Evolutionary conservation across 2,888 invertebrate genomes (phyloP).

Genomic region (Cephus rjabovi): DNA sequence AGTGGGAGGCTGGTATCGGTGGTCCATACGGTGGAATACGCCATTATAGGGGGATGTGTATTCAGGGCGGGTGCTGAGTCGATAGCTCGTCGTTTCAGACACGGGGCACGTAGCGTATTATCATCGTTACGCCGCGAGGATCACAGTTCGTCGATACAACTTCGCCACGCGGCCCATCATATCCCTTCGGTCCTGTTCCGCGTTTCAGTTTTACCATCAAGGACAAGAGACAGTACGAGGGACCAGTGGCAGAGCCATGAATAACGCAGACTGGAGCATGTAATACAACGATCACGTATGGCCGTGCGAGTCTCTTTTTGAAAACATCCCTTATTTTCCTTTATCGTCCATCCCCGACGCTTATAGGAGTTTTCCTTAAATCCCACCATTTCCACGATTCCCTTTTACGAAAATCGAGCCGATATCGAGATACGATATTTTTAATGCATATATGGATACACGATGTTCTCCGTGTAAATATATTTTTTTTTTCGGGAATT

Average conservation of each 20-base stretch:
- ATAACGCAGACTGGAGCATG: slow-evolving; percentile 48
- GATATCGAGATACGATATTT: neutral
- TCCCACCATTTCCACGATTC: neutral
- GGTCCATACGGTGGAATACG: slow-evolving; percentile 16
- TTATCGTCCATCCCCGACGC: neutral
- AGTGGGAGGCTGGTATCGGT: slow-evolving; percentile 12
- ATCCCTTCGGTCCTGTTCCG: slow-evolving; percentile 41
- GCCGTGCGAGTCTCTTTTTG: slow-evolving; percentile 16
- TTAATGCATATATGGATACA: neutral
- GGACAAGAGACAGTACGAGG: neutral
- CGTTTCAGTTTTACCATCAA: slow-evolving; percentile 41
- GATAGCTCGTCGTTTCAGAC: slow-evolving; percentile 46
- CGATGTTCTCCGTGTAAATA: neutral
- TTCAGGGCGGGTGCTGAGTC: slow-evolving; percentile 42
- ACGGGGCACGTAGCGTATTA: slow-evolving; percentile 53
- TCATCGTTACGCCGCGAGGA: slow-evolving; percentile 48
- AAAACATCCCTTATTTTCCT: neutral
- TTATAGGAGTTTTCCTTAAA: neutral
- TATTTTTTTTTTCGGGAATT: neutral
- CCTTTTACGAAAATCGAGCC: neutral
- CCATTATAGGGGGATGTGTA: slow-evolving; percentile 47
- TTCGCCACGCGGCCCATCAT: slow-evolving; percentile 46
- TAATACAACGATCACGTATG: slow-evolving; percentile 52
- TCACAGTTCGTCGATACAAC: slow-evolving; percentile 49
- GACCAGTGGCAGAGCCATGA: slow-evolving; percentile 38